A percentile compares a stretch with the other conserved stretches of the same genome.
phyloP scores from a whole-genome alignment of 2,113 vertebrate species.

The Corythaixoides concolor region DNA sequence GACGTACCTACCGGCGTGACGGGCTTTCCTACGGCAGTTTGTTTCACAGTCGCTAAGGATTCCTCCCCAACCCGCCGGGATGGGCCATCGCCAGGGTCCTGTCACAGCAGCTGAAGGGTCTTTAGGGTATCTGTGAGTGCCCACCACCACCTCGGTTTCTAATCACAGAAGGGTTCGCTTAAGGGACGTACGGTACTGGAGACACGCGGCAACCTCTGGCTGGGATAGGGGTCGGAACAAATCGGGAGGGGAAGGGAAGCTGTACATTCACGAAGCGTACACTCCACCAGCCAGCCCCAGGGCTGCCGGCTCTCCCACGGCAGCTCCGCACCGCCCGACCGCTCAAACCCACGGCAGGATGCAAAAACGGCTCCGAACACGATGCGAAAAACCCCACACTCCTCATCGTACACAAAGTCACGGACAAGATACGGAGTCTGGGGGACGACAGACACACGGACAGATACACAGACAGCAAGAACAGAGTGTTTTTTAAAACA shows the following conservation, averaged over 20 bases:
- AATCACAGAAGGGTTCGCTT: not conserved
- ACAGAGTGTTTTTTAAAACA: not conserved
- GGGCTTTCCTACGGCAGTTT: not conserved
- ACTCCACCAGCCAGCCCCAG: too few species aligned
- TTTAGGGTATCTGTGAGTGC: not conserved
- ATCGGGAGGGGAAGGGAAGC: not conserved
- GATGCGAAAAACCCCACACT: not conserved
- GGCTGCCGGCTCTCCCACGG: not conserved
- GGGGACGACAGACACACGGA: not conserved
- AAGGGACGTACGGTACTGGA: not conserved
- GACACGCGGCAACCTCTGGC: not conserved
- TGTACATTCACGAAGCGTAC: not conserved
- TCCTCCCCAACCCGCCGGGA: not conserved
- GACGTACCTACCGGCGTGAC: not conserved
- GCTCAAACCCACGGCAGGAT: not conserved
- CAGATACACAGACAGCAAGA: slow-evolving; percentile 35
- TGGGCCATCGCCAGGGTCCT: not conserved
- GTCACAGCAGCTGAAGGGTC: not conserved
- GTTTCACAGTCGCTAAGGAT: not conserved
- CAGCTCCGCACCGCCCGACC: not conserved
- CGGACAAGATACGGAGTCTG: not conserved
- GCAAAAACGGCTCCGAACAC: not conserved
- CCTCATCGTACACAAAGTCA: slow-evolving; percentile 23
- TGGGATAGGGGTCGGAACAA: not conserved
- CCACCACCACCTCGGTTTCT: not conserved